Percentiles rank a stretch among this genome's conserved stretches.
Evolutionary conservation across 1,140 invertebrate species (phyloP).

Genomic region (Hylaeus anthracinus): DNA sequence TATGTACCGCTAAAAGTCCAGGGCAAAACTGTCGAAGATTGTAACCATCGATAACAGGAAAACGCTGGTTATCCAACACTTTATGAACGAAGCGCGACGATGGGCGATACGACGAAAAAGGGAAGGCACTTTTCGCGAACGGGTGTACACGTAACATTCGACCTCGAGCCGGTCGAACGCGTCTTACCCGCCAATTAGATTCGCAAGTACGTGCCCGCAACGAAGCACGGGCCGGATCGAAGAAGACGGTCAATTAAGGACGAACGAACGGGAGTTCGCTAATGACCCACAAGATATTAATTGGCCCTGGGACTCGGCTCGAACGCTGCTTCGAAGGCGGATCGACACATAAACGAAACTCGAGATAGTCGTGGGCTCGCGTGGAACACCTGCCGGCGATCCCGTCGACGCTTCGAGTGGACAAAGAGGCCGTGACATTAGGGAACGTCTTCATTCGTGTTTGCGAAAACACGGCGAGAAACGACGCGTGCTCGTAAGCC

Average conservation of each 20-base stretch:
- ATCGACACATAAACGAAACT: slow-evolving; percentile 47
- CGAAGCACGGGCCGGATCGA: slow-evolving; percentile 13
- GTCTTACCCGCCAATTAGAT: slow-evolving; percentile 53
- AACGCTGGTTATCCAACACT: neutral
- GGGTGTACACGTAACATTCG: neutral
- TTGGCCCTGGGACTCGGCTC: slow-evolving; percentile 51
- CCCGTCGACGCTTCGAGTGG: slow-evolving; percentile 15
- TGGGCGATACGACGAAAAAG: neutral
- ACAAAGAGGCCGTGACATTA: slow-evolving; percentile 21
- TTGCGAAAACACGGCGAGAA: neutral
- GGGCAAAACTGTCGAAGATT: no score
- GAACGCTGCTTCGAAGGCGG: slow-evolving; percentile 29
- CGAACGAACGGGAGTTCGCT: slow-evolving; percentile 58
- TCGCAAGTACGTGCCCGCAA: slow-evolving; percentile 7
- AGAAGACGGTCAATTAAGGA: slow-evolving; percentile 64
- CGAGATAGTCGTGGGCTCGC: slow-evolving; percentile 42
- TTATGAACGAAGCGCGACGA: neutral
- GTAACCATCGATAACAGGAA: no score
- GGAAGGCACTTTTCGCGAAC: neutral
- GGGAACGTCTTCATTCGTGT: slow-evolving; percentile 33
- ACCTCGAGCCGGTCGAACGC: neutral
- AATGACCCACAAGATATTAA: slow-evolving; percentile 69
- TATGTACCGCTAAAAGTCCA: no score
- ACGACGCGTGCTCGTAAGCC: neutral
- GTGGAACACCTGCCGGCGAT: slow-evolving; percentile 42